phyloP scores from a whole-genome alignment of 92 coral and sea anemone species.

The Palythoa heliodiscus region DNA sequence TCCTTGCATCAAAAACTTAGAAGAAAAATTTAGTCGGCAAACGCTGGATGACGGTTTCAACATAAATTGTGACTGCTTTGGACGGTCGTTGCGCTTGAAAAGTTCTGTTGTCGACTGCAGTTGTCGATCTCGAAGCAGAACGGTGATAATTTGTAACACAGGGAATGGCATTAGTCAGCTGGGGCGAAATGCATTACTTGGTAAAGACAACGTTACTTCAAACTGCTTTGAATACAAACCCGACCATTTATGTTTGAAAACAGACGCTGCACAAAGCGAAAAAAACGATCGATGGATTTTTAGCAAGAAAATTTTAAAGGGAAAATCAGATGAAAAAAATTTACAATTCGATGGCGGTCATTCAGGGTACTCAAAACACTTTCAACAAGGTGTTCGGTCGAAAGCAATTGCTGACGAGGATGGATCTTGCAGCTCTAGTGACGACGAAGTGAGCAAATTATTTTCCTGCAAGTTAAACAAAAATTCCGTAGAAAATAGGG shows the following conservation, averaged over 20 bases:
- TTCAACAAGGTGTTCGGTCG: background rate
- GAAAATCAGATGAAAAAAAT: slow-evolving; percentile 13
- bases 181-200: background rate
- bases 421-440: slow-evolving; percentile 26
- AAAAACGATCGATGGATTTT: slow-evolving; percentile 11
- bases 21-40: slow-evolving; percentile 39
- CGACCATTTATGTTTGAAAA: slow-evolving; percentile 15
- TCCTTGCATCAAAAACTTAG: slow-evolving; percentile 21
- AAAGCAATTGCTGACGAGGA: slow-evolving; percentile 24
- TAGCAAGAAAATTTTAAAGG: slow-evolving; percentile 21
- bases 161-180: background rate
- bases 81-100: slow-evolving; percentile 35
- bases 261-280: slow-evolving; percentile 2
- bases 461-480: slow-evolving; percentile 38
- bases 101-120: slow-evolving; percentile 39
- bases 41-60: slow-evolving; percentile 25
- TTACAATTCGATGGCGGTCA: background rate
- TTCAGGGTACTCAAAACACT: slow-evolving; percentile 7
- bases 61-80: slow-evolving; percentile 33
- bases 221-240: slow-evolving; percentile 2
- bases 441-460: slow-evolving; percentile 41
- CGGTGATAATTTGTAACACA: slow-evolving; percentile 25
- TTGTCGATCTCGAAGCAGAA: slow-evolving; percentile 26
- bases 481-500: background rate
- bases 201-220: background rate